These are phyloP conservation scores for Siniperca obscura DNA, from an alignment of 2,797 vertebrate genomes.

Conservation along the genomic window DNA sequence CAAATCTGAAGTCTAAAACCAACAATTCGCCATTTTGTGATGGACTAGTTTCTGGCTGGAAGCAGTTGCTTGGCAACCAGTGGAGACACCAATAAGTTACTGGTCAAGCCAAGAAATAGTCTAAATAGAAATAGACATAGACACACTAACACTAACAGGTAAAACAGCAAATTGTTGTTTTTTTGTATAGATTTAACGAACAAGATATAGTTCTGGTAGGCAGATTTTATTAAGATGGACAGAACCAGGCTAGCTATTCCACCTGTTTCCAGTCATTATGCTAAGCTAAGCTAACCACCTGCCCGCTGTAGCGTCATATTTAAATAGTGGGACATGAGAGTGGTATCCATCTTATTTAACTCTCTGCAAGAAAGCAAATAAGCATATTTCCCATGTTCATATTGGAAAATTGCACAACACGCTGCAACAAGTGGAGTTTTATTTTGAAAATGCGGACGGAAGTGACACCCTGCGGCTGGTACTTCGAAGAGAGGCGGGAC, in stretches of 20 bases:
- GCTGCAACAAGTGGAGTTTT: neutral
- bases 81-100: neutral
- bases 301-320: neutral
- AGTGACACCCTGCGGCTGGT: neutral
- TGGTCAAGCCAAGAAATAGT: too few species aligned
- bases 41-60: neutral
- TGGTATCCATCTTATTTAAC: too few species aligned
- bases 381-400: neutral
- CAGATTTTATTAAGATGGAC: neutral
- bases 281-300: neutral
- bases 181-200: neutral
- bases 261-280: neutral
- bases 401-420: neutral
- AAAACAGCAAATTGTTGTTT: too few species aligned
- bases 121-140: too few species aligned
- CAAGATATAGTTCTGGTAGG: neutral
- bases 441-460: constrained; percentile 38
- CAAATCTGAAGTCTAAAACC: neutral
- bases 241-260: neutral
- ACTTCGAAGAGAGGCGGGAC: neutral
- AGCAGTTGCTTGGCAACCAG: neutral
- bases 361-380: neutral
- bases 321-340: neutral
- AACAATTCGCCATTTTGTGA: neutral
- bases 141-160: too few species aligned